These are phyloP conservation scores for Heliconius hewitsoni DNA, from an alignment of 1,140 invertebrate species.

Conservation along the genomic window DNA sequence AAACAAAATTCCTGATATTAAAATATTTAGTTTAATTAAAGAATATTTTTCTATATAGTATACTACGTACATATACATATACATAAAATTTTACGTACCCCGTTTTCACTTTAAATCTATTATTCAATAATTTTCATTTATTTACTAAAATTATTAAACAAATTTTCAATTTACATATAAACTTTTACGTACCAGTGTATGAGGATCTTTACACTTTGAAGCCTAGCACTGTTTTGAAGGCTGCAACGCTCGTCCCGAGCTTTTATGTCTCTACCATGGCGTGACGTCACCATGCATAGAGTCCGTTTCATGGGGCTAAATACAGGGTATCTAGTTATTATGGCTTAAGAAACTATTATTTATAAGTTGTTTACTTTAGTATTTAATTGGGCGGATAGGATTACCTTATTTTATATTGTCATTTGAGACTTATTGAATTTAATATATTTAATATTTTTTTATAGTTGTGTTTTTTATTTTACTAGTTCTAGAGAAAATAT, in stretches of 20 bases:
- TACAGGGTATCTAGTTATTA: slow-evolving; percentile 15
- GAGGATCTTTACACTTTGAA: slow-evolving; percentile 15
- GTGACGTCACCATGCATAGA: slow-evolving; percentile 60
- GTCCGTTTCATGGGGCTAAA: slow-evolving; percentile 22
- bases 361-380: background rate
- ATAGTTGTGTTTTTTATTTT: background rate
- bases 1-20: no score
- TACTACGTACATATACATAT: no score
- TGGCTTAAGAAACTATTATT: slow-evolving; percentile 22
- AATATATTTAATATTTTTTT: background rate
- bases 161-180: background rate
- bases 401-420: background rate
- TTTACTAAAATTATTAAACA: no score
- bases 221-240: slow-evolving; percentile 58
- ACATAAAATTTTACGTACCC: no score
- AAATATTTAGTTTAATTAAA: no score
- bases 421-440: background rate
- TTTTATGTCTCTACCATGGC: slow-evolving; percentile 58
- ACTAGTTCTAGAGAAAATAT: no score
- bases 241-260: slow-evolving; percentile 47
- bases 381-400: background rate
- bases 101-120: no score
- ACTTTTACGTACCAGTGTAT: slow-evolving; percentile 19
- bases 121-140: no score
- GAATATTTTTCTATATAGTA: no score